These are phyloP conservation scores for Pyrgilauda ruficollis DNA, from an alignment of 2,113 vertebrate genomes.

Conservation along the genomic window DNA sequence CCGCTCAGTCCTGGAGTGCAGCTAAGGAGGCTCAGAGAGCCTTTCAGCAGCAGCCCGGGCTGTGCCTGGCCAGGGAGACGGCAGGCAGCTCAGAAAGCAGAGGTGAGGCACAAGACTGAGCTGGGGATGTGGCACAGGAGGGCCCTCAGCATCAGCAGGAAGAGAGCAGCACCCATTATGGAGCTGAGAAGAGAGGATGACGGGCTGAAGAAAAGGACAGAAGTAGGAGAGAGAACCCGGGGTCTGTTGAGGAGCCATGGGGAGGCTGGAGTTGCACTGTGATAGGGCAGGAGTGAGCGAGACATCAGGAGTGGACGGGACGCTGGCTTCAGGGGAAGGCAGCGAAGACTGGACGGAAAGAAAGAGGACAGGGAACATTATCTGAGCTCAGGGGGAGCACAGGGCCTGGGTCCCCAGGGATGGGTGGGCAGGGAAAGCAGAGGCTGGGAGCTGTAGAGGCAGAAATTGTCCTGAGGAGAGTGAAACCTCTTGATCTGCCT, in stretches of 20 bases:
- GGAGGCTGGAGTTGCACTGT: background rate
- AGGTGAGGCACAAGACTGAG: background rate
- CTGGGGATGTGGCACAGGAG: background rate
- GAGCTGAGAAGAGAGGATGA: background rate
- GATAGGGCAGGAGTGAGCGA: background rate
- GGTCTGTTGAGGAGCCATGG: background rate
- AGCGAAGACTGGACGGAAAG: background rate
- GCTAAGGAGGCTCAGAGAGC: background rate
- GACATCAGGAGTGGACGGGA: background rate
- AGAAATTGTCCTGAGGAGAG: background rate
- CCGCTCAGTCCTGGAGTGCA: rapidly evolving
- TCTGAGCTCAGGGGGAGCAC: background rate
- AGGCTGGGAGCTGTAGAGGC: background rate
- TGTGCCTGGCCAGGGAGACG: background rate
- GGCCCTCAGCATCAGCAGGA: background rate
- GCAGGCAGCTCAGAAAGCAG: background rate
- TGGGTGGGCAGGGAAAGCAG: background rate
- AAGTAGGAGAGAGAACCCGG: background rate
- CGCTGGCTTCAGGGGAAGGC: background rate
- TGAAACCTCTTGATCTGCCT: background rate
- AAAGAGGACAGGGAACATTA: background rate
- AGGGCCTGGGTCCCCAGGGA: background rate
- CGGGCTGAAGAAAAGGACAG: background rate
- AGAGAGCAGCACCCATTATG: background rate
- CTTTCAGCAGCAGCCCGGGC: background rate